These are phyloP conservation scores for Hippoglossus hippoglossus DNA, from an alignment of 2,797 vertebrate genomes.

Conservation along the genomic window DNA sequence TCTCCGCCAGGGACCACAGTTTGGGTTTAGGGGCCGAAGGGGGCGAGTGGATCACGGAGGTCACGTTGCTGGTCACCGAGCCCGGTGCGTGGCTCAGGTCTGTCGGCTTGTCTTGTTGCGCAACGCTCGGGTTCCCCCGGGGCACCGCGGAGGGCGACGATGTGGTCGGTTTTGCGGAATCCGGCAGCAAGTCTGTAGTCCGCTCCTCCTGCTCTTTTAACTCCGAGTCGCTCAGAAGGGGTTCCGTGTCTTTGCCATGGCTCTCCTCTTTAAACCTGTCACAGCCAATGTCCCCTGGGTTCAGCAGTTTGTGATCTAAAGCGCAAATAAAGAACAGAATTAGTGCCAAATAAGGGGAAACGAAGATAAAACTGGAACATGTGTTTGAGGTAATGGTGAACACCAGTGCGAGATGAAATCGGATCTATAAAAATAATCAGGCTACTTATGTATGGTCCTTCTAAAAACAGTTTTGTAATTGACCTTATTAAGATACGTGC, in stretches of 20 bases:
- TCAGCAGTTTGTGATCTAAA: conserved; percentile 85
- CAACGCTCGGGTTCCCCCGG: conserved; percentile 77
- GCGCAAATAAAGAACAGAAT: conserved; percentile 55
- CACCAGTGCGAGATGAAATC: conserved; percentile 14
- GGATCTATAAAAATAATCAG: conserved; percentile 43
- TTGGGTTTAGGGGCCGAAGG: conserved; percentile 92
- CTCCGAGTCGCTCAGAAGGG: conserved; percentile 92
- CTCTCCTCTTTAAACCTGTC: conserved; percentile 87
- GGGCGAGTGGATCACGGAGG: conserved; percentile 94
- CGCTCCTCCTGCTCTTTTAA: conserved; percentile 91
- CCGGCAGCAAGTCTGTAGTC: conserved; percentile 82
- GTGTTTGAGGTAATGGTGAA: conserved; percentile 24
- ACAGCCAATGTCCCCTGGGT: conserved; percentile 83
- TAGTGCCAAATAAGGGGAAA: conserved; percentile 44
- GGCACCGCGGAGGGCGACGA: conserved; percentile 84
- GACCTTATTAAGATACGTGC: conserved; percentile 29
- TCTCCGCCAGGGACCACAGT: conserved; percentile 97
- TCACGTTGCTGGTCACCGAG: conserved; percentile 83
- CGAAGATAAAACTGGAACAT: conserved; percentile 18
- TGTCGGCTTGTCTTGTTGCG: conserved; percentile 82
- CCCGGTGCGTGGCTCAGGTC: conserved; percentile 79
- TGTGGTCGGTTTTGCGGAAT: conserved; percentile 83
- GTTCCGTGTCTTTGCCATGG: conserved; percentile 84
- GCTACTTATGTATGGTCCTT: conserved; percentile 28
- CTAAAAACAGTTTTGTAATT: conserved; percentile 34